Base-by-base conservation (phyloP, 2,888 invertebrate species). In the Protonemura montana region DNA sequence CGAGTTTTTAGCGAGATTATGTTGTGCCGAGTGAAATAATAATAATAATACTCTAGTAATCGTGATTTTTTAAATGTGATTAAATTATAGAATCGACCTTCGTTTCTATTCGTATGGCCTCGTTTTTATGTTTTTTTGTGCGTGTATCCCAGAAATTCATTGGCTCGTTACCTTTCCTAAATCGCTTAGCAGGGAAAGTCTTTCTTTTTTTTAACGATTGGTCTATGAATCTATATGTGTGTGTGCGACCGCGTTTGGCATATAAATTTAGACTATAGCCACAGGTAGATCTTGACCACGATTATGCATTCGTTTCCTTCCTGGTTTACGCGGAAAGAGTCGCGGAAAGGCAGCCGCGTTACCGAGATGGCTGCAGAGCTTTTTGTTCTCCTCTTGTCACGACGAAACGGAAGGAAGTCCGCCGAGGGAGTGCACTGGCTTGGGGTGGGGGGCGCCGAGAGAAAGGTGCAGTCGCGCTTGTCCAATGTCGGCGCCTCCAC, bases 251-350 rank as follows among this genome's bases (percentile, higher is more conserved):
- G 78, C n/a, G 27, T 27, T 78, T 13, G 26, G 1, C 78, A 28
- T 78, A 78, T 59, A 21, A 21, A 21, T 59, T 21, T 59, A 59
- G 59, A 10, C 59, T 59, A 28, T 5, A 13, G 78, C 26, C n/a
- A 78, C 10, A 78, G 28, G n/a, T 78, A 10, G 78, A 13, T 26
- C 10, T 26, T 13, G n/a, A 81, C 78, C 78, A 27, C 30, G 28
- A n/a, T 29, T 29, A 81, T 81, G 81, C n/a, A 30, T 28, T 81
- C 28, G 21, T 81, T 81, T 81, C 81, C 81, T 81, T 81, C 81
- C 81, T 81, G 81, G 81, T 81, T 25, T 13, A 78, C 26, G 10
- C 78, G 78, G 78, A 78, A 78, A 13, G n/a, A 78, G 78, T 13
- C 78, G 78, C 2, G 27, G 35, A 35, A 10, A 10, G 5, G 35